Evolutionary conservation across 1,140 invertebrate genomes (phyloP), one percentile per base, ranked within the genome.

Genomic region (Pararge aegeria): DNA sequence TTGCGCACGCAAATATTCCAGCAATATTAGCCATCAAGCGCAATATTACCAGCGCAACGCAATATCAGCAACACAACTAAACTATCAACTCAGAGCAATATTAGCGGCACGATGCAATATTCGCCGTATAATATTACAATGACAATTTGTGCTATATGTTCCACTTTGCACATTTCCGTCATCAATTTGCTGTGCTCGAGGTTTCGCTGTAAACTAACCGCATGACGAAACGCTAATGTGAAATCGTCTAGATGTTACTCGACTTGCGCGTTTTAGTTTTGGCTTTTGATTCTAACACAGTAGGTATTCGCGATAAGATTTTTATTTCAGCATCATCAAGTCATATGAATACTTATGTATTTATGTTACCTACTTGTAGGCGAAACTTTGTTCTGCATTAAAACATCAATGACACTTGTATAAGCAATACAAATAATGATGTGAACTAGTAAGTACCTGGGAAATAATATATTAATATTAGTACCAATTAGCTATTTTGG

Each of bases 131-230:
- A 48, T 50, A 56, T 61, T 21, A 48, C 34, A 50, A 50, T 63
- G 66, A 54, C 54, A 57, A 54, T 55, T 53, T 53, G 40, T 57
- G 49, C 40, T 50, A 50, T 53, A 29, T 52, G 19, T 57, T 55
- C 61, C 54, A 63, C 50, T 63, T 53, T 57, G 40, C 50, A 42
- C 57, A 65, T 52, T 65, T 60, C 62, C 57, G 62, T 50, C 51
- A 34, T 64, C 72, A 80, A 73, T 79, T 80, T 74, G 68, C 68
- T 68, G 55, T 64, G 67, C 70, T 60, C 78, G 71, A 72, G 72
- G 65, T 77, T 73, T 67, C 66, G 68, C 61, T 76, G 61, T 71
- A 64, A 64, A 81, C 77, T 83, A 83, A 83, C 78, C 56, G 77
- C 80, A 81, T 83, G 78, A 66, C 58, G 57, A 62, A 68, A 69